Evolutionary conservation across 1,140 invertebrate genomes (phyloP).

Genomic region (Aphis gossypii): DNA sequence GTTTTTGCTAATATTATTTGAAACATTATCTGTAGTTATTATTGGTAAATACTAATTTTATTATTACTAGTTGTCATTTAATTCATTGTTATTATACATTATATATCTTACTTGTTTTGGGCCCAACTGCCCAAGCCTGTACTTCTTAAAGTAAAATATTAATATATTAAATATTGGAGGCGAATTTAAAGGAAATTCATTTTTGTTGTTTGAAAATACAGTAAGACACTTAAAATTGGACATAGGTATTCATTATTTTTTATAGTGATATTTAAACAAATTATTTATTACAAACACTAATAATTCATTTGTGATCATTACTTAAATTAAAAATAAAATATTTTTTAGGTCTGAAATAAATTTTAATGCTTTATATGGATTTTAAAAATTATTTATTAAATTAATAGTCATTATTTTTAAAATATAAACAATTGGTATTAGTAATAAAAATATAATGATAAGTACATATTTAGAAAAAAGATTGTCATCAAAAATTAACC

Average conservation of each 20-base stretch:
- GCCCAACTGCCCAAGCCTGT: no score
- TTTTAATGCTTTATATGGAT: not conserved
- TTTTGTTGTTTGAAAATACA: not conserved
- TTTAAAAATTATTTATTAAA: not conserved
- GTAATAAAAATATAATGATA: not conserved
- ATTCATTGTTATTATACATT: no score
- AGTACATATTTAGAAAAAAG: not conserved
- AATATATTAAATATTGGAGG: not conserved
- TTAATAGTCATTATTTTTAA: not conserved
- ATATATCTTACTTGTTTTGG: no score
- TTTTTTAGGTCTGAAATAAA: not conserved
- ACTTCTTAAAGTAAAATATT: no score
- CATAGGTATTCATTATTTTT: not conserved
- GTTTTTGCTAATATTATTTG: no score
- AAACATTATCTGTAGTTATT: no score
- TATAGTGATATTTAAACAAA: not conserved
- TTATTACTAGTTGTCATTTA: no score
- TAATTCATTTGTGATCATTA: not conserved
- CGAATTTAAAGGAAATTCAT: not conserved
- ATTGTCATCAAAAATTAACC: not conserved
- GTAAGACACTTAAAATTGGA: not conserved
- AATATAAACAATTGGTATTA: not conserved
- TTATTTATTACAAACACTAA: no score
- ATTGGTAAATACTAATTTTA: no score
- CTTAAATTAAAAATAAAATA: not conserved